Evolutionary conservation across 2,888 invertebrate species (phyloP).

Genomic region (Mystacides longicornis): DNA sequence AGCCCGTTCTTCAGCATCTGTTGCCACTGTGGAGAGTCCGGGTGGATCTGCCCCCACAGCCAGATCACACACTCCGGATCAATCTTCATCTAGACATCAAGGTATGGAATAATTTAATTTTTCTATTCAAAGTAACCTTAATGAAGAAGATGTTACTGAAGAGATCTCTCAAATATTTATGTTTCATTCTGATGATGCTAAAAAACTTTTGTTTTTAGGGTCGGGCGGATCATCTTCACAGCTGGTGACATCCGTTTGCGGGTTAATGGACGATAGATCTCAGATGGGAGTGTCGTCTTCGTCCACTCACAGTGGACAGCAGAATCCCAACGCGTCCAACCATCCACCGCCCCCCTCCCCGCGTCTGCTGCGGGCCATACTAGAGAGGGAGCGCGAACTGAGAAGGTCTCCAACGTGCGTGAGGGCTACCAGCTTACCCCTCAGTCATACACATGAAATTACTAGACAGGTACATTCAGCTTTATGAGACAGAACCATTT

Average conservation of each 20-base stretch:
- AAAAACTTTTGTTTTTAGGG: neutral
- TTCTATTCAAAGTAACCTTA: no score
- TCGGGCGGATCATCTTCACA: neutral
- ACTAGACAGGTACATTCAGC: slow-evolving; percentile 54
- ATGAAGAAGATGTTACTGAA: no score
- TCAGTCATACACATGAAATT: slow-evolving; percentile 71
- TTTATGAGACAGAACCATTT: no score
- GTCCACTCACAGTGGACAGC: neutral
- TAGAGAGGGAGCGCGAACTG: slow-evolving; percentile 78
- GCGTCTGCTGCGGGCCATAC: slow-evolving; percentile 69
- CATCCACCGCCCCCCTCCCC: slow-evolving; percentile 59
- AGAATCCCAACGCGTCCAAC: neutral
- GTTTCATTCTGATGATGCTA: no score
- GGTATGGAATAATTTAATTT: neutral
- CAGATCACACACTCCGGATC: slow-evolving; percentile 1
- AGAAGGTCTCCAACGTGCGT: slow-evolving; percentile 72
- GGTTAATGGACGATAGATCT: slow-evolving; percentile 1
- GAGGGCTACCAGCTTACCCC: slow-evolving; percentile 65
- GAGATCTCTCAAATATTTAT: no score
- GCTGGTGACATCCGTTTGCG: slow-evolving; percentile 4
- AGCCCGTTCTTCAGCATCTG: slow-evolving; percentile 19
- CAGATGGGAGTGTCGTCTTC: neutral
- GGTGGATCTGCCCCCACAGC: slow-evolving; percentile 11
- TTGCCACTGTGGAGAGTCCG: slow-evolving; percentile 19
- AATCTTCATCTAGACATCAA: slow-evolving; percentile 5